Evolutionary conservation across 2,113 vertebrate species (phyloP), one percentile per base, ranked within the genome.

Genomic region (Enhydra lutris): DNA sequence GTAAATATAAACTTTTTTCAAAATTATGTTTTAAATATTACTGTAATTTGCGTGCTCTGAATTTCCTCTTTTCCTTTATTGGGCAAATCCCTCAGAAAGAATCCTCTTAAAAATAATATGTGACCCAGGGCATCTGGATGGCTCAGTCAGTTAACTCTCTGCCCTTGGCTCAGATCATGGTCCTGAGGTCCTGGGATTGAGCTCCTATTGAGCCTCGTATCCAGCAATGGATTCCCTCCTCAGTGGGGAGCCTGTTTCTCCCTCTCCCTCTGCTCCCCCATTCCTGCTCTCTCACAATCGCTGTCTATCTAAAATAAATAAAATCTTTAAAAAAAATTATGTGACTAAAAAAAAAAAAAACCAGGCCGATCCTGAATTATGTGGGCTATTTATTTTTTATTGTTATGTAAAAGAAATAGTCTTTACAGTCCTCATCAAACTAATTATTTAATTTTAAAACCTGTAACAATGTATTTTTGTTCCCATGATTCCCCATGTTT

Each of bases 361-460:
- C 50, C 0, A 6, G 7, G 26, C 80, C 81, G 23, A 36, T n/a
- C 11, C 18, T 80, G 79, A 92, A 86, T 81, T 88, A n/a, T 94
- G 24, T 97, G 21, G 69, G 61, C 20, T 74, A n/a, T 82, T 88
- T 65, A 61, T 65, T 65, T 91, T 71, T 74, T 87, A 91, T 97
- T 95, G 17, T 80, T 92, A 57, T 31, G 69, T 18, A 73, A 92
- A 89, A 94, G 36, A 21, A 93, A 45, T 5, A 50, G 7, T 80
- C 5, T 87, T 87, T 94, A 42, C 3, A 82, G 15, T 85, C n/a
- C 15, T 84, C 10, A 92, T 85, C 12, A n/a, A 74, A 50, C 20
- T 84, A 86, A 26, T 84, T 15, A 73, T 52, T 67, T 34, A 76
- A 63, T 71, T 95, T 97, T 50, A 69, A 94, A 88, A 94, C 14